phyloP scores from a whole-genome alignment of 2,113 vertebrate species.

The Antechinus stuartii region DNA sequence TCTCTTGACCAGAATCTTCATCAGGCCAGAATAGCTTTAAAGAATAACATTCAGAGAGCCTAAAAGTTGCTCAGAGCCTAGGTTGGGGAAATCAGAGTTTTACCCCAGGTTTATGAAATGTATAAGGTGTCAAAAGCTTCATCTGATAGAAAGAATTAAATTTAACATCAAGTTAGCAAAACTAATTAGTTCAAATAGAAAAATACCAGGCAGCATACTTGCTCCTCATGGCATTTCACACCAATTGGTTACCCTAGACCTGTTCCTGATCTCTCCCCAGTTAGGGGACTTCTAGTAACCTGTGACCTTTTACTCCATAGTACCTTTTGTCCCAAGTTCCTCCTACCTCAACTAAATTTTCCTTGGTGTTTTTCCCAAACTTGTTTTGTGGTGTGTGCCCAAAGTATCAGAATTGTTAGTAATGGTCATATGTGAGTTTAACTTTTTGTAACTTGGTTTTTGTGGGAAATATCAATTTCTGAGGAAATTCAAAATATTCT shows the following conservation, averaged over 20 bases:
- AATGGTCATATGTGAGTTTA: not conserved
- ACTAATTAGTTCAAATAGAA: not conserved
- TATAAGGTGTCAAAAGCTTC: not conserved
- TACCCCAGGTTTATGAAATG: not conserved
- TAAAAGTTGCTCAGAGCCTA: not conserved
- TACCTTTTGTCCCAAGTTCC: not conserved
- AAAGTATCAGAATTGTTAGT: not conserved
- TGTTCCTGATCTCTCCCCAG: not conserved
- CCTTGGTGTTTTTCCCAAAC: not conserved
- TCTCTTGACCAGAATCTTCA: not conserved
- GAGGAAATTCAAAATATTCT: not conserved
- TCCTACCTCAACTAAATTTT: not conserved
- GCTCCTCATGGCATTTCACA: not conserved
- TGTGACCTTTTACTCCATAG: not conserved
- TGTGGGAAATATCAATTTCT: not conserved
- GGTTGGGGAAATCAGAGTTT: not conserved
- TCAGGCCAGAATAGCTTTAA: not conserved
- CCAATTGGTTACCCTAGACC: not conserved
- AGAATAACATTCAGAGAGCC: not conserved
- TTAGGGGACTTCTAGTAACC: not conserved
- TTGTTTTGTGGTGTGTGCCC: not conserved
- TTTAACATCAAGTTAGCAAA: not conserved
- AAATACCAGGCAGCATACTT: not conserved
- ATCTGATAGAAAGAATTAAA: not conserved
- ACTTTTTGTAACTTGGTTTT: not conserved